These are phyloP conservation scores for Rhea pennata DNA, from an alignment of 2,113 vertebrate genomes.

Conservation along the genomic window DNA sequence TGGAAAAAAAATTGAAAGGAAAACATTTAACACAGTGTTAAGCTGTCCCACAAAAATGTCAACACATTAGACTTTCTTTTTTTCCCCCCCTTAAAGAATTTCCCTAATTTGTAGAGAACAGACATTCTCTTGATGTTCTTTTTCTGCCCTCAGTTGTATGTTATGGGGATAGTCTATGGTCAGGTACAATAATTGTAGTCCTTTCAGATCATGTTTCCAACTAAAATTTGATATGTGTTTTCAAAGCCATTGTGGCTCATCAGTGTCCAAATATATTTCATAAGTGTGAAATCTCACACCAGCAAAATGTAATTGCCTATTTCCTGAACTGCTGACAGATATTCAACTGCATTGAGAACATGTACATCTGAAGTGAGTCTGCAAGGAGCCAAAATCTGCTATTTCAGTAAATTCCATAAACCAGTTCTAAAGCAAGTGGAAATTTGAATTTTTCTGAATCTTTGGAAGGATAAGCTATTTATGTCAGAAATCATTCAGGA, in stretches of 20 bases:
- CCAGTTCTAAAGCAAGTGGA: background rate
- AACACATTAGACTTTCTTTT: background rate
- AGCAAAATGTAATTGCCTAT: background rate
- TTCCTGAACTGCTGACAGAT: constrained; percentile 1
- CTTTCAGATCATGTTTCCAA: constrained; percentile 20
- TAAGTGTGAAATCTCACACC: constrained; percentile 55
- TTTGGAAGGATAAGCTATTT: background rate
- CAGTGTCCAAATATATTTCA: background rate
- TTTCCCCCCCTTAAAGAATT: background rate
- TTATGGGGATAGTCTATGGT: background rate
- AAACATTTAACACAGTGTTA: constrained; percentile 34
- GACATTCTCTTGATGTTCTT: background rate
- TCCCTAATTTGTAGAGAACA: constrained; percentile 10
- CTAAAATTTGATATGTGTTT: constrained; percentile 1
- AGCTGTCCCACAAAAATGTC: constrained; percentile 9
- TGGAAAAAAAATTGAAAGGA: constrained; percentile 4
- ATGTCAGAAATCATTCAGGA: background rate
- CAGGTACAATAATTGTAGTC: background rate
- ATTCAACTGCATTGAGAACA: background rate
- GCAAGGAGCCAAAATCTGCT: background rate
- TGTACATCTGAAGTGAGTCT: background rate
- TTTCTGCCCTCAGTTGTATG: background rate
- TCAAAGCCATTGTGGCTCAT: constrained; percentile 10
- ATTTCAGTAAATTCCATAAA: background rate
- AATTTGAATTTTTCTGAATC: background rate